Base-by-base conservation (phyloP, 64 coral and sea anemone genomes). In the Exaiptasia diaphana region DNA sequence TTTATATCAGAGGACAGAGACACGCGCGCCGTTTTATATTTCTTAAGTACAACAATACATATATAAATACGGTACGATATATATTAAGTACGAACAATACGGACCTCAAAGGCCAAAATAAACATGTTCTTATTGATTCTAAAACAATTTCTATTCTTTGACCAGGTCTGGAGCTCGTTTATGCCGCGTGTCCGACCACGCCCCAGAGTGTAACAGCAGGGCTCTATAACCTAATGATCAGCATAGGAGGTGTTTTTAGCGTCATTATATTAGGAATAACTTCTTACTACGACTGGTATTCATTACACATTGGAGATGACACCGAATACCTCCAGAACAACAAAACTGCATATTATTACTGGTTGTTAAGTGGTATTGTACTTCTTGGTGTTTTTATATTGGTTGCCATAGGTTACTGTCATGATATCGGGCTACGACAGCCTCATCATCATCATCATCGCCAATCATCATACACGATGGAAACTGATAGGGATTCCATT, bases 191-290 rank as follows among this genome's bases (percentile, higher is more conserved):
- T 44, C 86, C 91, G 7, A 48, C 73, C 64, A 95, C 80, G 12
- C 74, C 86, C 28, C 86, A 85, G 4, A 95, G 91, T 53, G 74
- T 95, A 6, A 85, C 82, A 31, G 84, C 91, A 6, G 91, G 85
- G n/a, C 46, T 95, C 14, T 89, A 85, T 44, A 95, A 95, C 53
- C 25, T 95, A 1, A 89, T 83, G 73, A 89, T 95, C 68, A 85
- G 91, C 40, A 30, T 33, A 37, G 91, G 91, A 50, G 90, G 82
- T 70, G 64, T 95, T 1, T 41, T 83, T 1, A 83, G 86, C 30
- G 70, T 95, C 31, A 20, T 48, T 0, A 53, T 89, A 43, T 32
- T 95, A 37, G 46, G 76, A 2, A 60, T 90, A 21, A 59, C 34
- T 0, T 43, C 86, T 36, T 43, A 34, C 22, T 95, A 52, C 41